These are phyloP conservation scores for Channallabes apus DNA, from an alignment of 2,797 vertebrate genomes.

Conservation along the genomic window DNA sequence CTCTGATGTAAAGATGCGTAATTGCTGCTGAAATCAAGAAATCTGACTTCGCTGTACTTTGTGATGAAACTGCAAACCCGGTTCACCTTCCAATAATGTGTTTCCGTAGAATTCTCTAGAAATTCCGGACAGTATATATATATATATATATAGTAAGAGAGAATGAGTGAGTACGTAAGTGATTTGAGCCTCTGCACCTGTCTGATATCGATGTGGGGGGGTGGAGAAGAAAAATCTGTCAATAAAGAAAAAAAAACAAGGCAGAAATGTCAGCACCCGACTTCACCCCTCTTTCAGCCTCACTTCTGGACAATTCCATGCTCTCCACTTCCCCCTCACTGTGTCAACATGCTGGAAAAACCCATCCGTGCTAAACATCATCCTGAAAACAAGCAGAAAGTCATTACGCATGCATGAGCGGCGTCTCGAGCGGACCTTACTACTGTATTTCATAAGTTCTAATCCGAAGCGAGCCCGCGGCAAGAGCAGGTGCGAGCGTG, in stretches of 20 bases:
- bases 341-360: neutral
- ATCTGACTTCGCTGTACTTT: neutral
- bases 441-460: constrained; percentile 35
- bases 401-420: constrained; percentile 16
- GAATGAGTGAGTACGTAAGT: neutral
- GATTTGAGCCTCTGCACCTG: neutral
- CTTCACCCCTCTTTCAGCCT: neutral
- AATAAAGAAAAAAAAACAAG: neutral
- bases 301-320: neutral
- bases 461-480: constrained; percentile 33
- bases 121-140: neutral
- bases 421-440: neutral
- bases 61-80: neutral
- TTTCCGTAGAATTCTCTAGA: neutral
- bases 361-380: neutral
- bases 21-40: neutral
- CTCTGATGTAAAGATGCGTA: neutral
- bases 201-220: neutral
- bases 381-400: neutral
- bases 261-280: neutral
- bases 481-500: constrained; percentile 28
- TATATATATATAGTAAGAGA: no score
- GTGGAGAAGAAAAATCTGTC: neutral
- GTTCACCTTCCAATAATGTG: neutral
- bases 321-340: no score